These are phyloP conservation scores for Selenia dentaria DNA, from an alignment of 2,888 invertebrate genomes.

Conservation along the genomic window DNA sequence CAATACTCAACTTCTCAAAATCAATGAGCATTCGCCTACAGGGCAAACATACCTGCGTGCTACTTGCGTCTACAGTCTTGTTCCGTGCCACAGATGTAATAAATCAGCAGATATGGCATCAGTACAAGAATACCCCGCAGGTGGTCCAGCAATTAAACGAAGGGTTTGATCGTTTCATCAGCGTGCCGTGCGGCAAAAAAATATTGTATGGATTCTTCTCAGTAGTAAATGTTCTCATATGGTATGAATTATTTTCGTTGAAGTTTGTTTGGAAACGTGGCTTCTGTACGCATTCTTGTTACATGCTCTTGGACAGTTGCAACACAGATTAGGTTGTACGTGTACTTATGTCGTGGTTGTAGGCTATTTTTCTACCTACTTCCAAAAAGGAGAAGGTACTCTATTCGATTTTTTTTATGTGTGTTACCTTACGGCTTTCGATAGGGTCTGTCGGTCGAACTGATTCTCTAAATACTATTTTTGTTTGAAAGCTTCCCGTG, in stretches of 20 bases:
- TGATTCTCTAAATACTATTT: too few relatives aligned
- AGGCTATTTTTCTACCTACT: too few relatives aligned
- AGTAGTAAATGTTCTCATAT: slow-evolving; percentile 11
- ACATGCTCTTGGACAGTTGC: not conserved
- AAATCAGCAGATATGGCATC: slow-evolving; percentile 33
- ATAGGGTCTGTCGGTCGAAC: too few relatives aligned
- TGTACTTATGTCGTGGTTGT: too few relatives aligned
- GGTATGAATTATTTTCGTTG: not conserved
- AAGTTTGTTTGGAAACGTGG: not conserved
- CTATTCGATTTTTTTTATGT: too few relatives aligned
- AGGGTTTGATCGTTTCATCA: slow-evolving; percentile 29
- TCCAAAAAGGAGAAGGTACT: too few relatives aligned
- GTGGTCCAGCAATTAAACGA: slow-evolving; percentile 29
- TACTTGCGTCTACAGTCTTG: slow-evolving; percentile 5
- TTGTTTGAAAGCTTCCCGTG: too few relatives aligned
- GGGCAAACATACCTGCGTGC: slow-evolving; percentile 18
- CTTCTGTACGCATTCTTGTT: not conserved
- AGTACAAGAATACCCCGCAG: slow-evolving; percentile 28
- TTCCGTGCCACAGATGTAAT: slow-evolving; percentile 14
- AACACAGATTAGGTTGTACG: too few relatives aligned
- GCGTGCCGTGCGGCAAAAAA: slow-evolving; percentile 17
- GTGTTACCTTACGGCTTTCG: too few relatives aligned
- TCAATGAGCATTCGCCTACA: slow-evolving; percentile 7
- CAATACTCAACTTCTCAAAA: slow-evolving; percentile 10
- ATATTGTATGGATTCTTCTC: slow-evolving; percentile 24